Evolutionary conservation across 2,113 vertebrate genomes (phyloP).

Genomic region (Melierax canorus): DNA sequence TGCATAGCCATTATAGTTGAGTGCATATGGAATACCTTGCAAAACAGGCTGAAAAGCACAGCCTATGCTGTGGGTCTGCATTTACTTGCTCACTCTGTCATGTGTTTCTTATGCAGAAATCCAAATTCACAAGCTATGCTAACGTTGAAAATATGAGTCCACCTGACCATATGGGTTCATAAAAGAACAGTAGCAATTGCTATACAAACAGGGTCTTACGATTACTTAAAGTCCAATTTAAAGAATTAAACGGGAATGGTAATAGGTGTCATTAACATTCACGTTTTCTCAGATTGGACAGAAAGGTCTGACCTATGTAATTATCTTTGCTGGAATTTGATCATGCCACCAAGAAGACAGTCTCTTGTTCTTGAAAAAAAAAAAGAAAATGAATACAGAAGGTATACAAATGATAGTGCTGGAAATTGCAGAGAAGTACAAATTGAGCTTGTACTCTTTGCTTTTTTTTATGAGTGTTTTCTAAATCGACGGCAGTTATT

Average conservation of each 20-base stretch:
- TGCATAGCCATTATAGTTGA: not conserved
- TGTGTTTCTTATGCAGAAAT: not conserved
- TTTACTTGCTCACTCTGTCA: not conserved
- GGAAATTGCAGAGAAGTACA: not conserved
- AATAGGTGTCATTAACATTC: not conserved
- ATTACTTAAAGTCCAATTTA: not conserved
- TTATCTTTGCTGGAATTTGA: not conserved
- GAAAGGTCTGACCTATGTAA: not conserved
- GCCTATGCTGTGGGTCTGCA: not conserved
- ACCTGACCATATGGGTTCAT: not conserved
- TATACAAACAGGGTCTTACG: not conserved
- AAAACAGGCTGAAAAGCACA: not conserved
- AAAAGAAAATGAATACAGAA: not conserved
- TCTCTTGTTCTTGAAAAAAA: not conserved
- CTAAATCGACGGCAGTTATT: not conserved
- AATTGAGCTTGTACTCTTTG: not conserved
- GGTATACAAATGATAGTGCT: not conserved
- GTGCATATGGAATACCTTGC: not conserved
- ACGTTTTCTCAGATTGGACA: not conserved
- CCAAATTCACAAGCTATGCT: not conserved
- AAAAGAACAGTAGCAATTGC: not conserved
- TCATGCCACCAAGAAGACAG: not conserved
- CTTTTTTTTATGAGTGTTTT: not conserved
- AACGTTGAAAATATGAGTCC: not conserved
- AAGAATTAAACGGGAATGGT: not conserved